Conservation (phyloP, 2,113 vertebrate species). For the Crotalus viridis region DNA sequence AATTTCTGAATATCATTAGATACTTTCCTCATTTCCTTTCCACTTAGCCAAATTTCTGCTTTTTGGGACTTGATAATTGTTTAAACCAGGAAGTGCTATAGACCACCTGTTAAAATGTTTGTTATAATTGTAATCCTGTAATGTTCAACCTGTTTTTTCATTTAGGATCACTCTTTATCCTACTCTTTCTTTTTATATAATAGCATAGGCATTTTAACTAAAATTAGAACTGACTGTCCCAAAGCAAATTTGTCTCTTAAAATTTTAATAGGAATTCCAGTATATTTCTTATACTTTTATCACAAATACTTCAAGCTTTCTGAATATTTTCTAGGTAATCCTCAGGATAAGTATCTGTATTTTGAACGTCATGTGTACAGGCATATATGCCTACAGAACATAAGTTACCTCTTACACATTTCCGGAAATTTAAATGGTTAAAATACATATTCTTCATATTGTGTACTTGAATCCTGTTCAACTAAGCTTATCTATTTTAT, state of each 20-base stretch:
- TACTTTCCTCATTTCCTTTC: neutral
- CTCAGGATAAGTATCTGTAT: slow-evolving; percentile 36
- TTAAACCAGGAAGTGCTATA: neutral
- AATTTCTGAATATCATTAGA: neutral
- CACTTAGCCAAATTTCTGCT: neutral
- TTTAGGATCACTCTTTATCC: slow-evolving; percentile 2
- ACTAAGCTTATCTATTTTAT: slow-evolving; percentile 7
- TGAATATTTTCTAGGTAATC: slow-evolving; percentile 20
- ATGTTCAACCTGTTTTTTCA: slow-evolving; percentile 13
- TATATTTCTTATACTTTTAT: slow-evolving; percentile 25
- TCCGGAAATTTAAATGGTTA: slow-evolving; percentile 41
- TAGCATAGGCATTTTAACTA: neutral
- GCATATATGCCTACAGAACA: neutral
- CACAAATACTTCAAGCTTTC: slow-evolving; percentile 29
- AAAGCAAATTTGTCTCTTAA: slow-evolving; percentile 29
- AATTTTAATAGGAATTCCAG: slow-evolving; percentile 21
- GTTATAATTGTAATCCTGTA: neutral
- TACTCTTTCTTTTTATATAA: neutral
- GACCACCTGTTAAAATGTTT: neutral
- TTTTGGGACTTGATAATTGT: neutral
- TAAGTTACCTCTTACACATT: slow-evolving; percentile 30
- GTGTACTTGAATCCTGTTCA: neutral
- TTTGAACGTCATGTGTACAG: slow-evolving; percentile 39
- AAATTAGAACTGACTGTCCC: neutral
- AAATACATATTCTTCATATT: slow-evolving; percentile 34